Conservation (phyloP, 2,888 invertebrate species). For the Rotaria socialis region DNA sequence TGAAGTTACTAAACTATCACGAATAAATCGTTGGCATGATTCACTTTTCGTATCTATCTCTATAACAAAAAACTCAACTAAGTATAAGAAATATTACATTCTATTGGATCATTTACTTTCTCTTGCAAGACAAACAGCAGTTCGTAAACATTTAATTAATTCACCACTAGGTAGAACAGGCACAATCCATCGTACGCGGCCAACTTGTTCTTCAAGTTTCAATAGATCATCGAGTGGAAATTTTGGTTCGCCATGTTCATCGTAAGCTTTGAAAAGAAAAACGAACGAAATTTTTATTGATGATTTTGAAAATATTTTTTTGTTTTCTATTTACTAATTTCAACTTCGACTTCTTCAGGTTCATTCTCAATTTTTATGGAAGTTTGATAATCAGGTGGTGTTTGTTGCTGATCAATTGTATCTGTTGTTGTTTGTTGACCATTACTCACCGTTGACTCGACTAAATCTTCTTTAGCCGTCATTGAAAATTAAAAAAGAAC, state of each 20-base stretch:
- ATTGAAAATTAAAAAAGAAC: background rate
- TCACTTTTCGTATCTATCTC: slow-evolving; percentile 81
- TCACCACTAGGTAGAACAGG: slow-evolving; percentile 94
- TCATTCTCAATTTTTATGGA: background rate
- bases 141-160: slow-evolving; percentile 80
- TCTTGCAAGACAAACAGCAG: slow-evolving; percentile 78
- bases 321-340: background rate
- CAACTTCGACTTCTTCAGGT: background rate
- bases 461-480: slow-evolving; percentile 23
- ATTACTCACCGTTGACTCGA: background rate
- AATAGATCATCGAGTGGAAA: slow-evolving; percentile 83
- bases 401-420: background rate
- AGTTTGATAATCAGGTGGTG: slow-evolving; percentile 11
- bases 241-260: slow-evolving; percentile 60
- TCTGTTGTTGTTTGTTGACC: background rate
- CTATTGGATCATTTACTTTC: slow-evolving; percentile 65
- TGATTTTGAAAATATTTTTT: background rate
- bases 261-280: slow-evolving; percentile 42
- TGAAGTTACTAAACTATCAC: slow-evolving; percentile 84
- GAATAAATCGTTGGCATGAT: slow-evolving; percentile 86
- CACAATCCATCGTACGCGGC: slow-evolving; percentile 90
- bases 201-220: slow-evolving; percentile 88
- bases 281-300: background rate
- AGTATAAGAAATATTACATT: background rate
- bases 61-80: slow-evolving; percentile 55